Percentiles rank a stretch among this genome's conserved stretches.
Evolutionary conservation across 2,888 invertebrate species (phyloP).

Genomic region (Hesperia comma): DNA sequence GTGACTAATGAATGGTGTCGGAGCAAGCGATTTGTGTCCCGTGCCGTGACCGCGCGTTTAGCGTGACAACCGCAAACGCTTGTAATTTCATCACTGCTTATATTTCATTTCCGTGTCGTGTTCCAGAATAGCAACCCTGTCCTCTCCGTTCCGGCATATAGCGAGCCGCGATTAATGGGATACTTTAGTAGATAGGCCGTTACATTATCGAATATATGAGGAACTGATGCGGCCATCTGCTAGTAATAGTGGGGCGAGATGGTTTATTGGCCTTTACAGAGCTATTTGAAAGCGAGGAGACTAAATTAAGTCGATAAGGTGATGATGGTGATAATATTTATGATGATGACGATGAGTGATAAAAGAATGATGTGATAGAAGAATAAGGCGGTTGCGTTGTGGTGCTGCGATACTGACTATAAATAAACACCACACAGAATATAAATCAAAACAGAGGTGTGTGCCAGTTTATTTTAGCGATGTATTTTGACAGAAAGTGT

Average conservation of each 20-base stretch:
- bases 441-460: too few relatives aligned
- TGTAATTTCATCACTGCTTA: slow-evolving; percentile 51
- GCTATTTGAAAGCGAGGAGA: too few relatives aligned
- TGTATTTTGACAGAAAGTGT: too few relatives aligned
- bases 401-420: too few relatives aligned
- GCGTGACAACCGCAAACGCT: slow-evolving; percentile 46
- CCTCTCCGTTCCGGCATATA: slow-evolving; percentile 5
- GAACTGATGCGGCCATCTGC: background rate
- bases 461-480: too few relatives aligned
- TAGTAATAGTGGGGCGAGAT: too few relatives aligned
- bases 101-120: slow-evolving; percentile 18
- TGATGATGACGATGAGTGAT: background rate
- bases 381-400: too few relatives aligned
- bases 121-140: slow-evolving; percentile 8
- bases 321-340: background rate
- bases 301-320: too few relatives aligned
- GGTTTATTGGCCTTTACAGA: too few relatives aligned
- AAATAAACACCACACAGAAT: too few relatives aligned
- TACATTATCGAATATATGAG: background rate
- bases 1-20: slow-evolving; percentile 47
- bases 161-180: slow-evolving; percentile 3
- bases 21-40: slow-evolving; percentile 40
- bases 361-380: too few relatives aligned
- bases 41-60: slow-evolving; percentile 39
- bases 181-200: slow-evolving; percentile 1